A percentile compares a stretch with the other conserved stretches of the same genome.
Conservation (phyloP, 2,888 invertebrate species). For the Lobophora halterata region DNA sequence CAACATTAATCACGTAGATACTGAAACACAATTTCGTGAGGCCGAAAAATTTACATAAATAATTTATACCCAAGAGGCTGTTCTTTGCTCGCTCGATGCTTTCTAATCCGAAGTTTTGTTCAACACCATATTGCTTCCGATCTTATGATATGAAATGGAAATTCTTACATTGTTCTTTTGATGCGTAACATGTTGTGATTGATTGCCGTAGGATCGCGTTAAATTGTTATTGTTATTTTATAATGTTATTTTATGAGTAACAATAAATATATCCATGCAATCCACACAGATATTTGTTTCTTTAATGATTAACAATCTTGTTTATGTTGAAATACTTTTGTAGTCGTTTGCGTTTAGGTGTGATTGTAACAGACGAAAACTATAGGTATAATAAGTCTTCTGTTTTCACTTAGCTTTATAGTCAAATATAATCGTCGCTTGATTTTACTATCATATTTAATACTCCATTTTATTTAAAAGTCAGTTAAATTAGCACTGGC, state of each 20-base stretch:
- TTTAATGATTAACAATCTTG: too few relatives aligned
- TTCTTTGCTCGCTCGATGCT: conserved; percentile 37
- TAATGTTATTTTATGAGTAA: conserved; percentile 9
- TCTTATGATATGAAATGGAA: conserved; percentile 36
- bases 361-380: too few relatives aligned
- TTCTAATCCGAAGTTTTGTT: conserved; percentile 53
- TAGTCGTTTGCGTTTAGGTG: too few relatives aligned
- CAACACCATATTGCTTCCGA: conserved; percentile 44
- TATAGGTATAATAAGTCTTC: too few relatives aligned
- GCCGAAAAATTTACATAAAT: conserved; percentile 76
- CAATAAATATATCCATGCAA: conserved; percentile 14
- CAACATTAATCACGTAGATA: conserved; percentile 73
- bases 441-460: neutral
- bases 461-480: conserved; percentile 6
- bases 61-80: conserved; percentile 71
- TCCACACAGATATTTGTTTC: too few relatives aligned
- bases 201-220: conserved; percentile 22
- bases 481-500: conserved; percentile 13
- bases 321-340: too few relatives aligned
- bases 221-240: conserved; percentile 26
- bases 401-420: neutral
- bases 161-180: conserved; percentile 30
- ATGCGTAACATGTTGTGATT: conserved; percentile 27
- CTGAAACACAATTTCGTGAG: conserved; percentile 73
- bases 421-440: neutral